A percentile compares a stretch with the other conserved stretches of the same genome.
Conservation (phyloP, 2,797 vertebrate genomes). For the Tapirus indicus region DNA sequence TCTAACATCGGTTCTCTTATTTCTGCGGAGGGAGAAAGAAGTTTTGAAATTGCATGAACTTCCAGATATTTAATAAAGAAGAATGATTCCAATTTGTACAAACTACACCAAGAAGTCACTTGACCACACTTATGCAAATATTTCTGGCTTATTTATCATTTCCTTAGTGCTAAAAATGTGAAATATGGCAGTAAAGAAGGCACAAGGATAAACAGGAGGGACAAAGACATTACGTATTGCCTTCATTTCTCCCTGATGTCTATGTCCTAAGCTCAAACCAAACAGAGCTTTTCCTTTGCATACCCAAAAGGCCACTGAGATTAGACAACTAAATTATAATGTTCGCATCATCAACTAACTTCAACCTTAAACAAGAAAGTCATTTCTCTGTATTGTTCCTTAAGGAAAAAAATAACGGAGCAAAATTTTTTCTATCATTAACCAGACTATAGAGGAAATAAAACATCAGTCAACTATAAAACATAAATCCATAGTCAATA, state of each 20-base stretch:
- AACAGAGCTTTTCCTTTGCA: neutral
- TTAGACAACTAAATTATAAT: constrained; percentile 54
- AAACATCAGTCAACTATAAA: constrained; percentile 36
- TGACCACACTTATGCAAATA: neutral
- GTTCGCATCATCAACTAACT: constrained; percentile 42
- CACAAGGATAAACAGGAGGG: neutral
- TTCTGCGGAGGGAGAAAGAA: constrained; percentile 67
- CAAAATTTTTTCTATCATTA: constrained; percentile 29
- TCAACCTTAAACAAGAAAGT: constrained; percentile 57
- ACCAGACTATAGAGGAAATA: constrained; percentile 54
- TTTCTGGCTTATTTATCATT: constrained; percentile 11
- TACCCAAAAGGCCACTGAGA: constrained; percentile 36
- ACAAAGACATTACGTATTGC: neutral
- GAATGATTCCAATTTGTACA: constrained; percentile 30
- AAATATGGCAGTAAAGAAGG: neutral
- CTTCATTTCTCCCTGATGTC: neutral
- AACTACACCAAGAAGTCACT: constrained; percentile 36
- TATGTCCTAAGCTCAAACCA: constrained; percentile 1
- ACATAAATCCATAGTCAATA: constrained; percentile 11
- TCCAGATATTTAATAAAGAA: constrained; percentile 47
- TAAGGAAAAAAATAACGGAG: constrained; percentile 50
- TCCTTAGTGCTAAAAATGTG: neutral
- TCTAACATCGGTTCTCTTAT: constrained; percentile 75
- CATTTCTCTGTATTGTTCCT: constrained; percentile 44
- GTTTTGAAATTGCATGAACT: constrained; percentile 42